Evolutionary conservation across 2,113 vertebrate species (phyloP).

Genomic region (Rhagologus leucostigma): DNA sequence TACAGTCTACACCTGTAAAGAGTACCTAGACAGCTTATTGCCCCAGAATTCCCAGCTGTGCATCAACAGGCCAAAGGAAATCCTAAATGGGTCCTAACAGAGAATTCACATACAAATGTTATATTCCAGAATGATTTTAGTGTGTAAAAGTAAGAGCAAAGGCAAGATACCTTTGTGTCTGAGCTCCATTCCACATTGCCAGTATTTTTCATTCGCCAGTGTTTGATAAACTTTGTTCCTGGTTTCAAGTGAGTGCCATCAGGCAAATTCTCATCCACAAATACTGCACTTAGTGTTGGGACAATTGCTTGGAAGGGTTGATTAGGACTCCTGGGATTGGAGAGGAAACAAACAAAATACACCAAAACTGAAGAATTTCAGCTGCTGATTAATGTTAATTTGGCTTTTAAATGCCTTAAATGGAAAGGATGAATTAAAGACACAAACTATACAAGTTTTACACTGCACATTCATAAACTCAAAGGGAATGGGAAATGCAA

Average conservation of each 20-base stretch:
- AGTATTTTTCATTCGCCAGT: constrained; percentile 97
- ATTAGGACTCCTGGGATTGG: constrained; percentile 75
- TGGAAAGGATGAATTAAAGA: background rate
- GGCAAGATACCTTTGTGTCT: constrained; percentile 85
- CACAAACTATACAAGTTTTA: background rate
- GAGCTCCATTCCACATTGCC: constrained; percentile 91
- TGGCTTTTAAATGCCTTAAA: background rate
- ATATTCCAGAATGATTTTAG: background rate
- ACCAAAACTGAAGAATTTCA: background rate
- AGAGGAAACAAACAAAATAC: background rate
- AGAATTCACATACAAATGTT: background rate
- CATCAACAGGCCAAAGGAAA: background rate
- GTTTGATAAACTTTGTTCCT: constrained; percentile 94
- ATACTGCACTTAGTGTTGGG: constrained; percentile 89
- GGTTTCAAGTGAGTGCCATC: constrained; percentile 92
- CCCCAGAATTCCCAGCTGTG: background rate
- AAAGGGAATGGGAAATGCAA: background rate
- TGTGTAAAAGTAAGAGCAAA: background rate
- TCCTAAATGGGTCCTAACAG: background rate
- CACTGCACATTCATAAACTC: background rate
- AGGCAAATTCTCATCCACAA: constrained; percentile 98
- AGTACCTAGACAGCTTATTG: background rate
- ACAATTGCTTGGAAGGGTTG: constrained; percentile 85
- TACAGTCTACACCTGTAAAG: rapidly evolving
- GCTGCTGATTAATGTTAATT: background rate